A percentile compares a stretch with the other conserved stretches of the same genome.
These are phyloP conservation scores for Grus americana DNA, from an alignment of 2,113 vertebrate species.

Conservation along the genomic window DNA sequence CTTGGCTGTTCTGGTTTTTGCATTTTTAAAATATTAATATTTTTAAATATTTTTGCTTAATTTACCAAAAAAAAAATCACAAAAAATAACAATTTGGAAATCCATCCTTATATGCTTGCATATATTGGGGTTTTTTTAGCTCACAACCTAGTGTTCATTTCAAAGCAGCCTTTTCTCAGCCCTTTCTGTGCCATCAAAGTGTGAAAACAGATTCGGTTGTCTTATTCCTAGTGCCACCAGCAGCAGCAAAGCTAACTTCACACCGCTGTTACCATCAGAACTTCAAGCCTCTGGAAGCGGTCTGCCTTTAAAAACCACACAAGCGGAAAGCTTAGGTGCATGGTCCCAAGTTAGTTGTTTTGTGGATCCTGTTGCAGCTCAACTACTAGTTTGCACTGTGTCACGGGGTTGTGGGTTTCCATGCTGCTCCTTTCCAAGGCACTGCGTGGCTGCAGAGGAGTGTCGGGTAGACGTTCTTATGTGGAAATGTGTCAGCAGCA, in stretches of 20 bases:
- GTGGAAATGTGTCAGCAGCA: not conserved
- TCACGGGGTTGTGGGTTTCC: not conserved
- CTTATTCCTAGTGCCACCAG: not conserved
- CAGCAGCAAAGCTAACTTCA: not conserved
- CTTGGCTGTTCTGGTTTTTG: not conserved
- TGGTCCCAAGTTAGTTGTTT: fast-evolving
- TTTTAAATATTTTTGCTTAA: not conserved
- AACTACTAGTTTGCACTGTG: not conserved
- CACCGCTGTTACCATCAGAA: not conserved
- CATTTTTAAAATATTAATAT: fast-evolving
- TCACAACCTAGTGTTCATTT: not conserved
- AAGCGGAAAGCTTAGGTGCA: not conserved
- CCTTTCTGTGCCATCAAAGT: not conserved
- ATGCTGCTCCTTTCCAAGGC: not conserved
- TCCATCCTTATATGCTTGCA: not conserved
- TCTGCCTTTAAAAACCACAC: not conserved
- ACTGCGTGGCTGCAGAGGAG: too few relatives aligned
- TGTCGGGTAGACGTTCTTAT: fast-evolving
- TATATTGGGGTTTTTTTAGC: not conserved
- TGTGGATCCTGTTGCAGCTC: not conserved
- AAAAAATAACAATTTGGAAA: not conserved
- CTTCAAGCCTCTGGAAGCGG: not conserved
- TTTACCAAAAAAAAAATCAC: not conserved
- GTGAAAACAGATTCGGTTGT: not conserved
- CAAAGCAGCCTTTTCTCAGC: not conserved